A percentile compares a stretch with the other conserved stretches of the same genome.
Evolutionary conservation across 2,888 invertebrate genomes (phyloP).

Genomic region (Meta bourneti): DNA sequence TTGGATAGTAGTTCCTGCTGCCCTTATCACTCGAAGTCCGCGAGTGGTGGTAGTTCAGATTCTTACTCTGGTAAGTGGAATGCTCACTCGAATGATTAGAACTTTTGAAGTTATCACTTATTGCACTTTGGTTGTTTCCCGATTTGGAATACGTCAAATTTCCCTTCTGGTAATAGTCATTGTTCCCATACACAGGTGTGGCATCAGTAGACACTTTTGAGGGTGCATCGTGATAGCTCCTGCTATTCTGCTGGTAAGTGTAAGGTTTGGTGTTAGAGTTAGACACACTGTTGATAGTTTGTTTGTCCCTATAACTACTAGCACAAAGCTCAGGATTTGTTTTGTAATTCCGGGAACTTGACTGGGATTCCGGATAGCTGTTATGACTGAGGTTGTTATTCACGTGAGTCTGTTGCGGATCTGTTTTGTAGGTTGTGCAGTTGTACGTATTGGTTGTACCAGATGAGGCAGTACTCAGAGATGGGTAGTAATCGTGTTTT

Average conservation of each 20-base stretch:
- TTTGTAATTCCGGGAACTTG: constrained; percentile 43
- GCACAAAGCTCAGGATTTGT: constrained; percentile 39
- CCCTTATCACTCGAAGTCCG: constrained; percentile 45
- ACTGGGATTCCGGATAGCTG: constrained; percentile 39
- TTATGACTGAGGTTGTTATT: constrained; percentile 46
- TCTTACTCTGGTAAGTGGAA: constrained; percentile 50
- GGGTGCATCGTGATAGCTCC: constrained; percentile 27
- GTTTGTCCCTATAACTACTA: constrained; percentile 37
- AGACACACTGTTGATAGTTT: neutral
- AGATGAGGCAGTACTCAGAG: constrained; percentile 11
- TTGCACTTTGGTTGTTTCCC: constrained; percentile 45
- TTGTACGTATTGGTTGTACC: constrained; percentile 40
- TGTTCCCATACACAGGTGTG: constrained; percentile 11
- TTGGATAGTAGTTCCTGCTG: constrained; percentile 42
- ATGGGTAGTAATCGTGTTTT: constrained; percentile 59
- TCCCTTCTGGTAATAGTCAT: constrained; percentile 61
- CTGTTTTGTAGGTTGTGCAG: constrained; percentile 57
- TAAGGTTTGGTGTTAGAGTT: constrained; percentile 48
- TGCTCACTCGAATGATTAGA: constrained; percentile 49
- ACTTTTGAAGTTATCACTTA: constrained; percentile 59
- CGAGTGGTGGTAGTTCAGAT: constrained; percentile 46
- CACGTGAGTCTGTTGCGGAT: constrained; percentile 30
- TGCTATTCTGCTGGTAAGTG: constrained; percentile 50
- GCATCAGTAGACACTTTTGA: constrained; percentile 7
- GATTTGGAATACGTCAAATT: constrained; percentile 52